Evolutionary conservation across 2,888 invertebrate genomes (phyloP), one percentile per base, ranked within the genome.

Genomic region (Raillietiella orientalis): DNA sequence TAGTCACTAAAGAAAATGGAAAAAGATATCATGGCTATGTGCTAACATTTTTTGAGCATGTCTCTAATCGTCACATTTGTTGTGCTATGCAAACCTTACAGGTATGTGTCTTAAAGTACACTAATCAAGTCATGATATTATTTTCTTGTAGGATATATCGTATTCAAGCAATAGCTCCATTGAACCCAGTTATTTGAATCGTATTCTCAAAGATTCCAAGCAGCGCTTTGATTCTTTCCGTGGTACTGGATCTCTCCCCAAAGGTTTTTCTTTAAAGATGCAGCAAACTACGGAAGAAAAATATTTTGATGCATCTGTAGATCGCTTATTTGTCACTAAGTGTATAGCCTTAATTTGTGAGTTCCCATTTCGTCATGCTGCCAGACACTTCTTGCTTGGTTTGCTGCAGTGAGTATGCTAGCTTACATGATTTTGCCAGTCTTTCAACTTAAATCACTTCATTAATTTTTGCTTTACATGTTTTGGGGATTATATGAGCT

Each of bases 1-100:
- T 93, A 28, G 77, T 93, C 32, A 93, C 93, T 9, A 59, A 74
- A 38, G 90, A 93, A 53, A 87, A 96, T 59, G 93, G 90, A 28
- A 69, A 70, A 35, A 58, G 87, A 36, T 67, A 70, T 36, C 84
- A 79, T 53, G 96, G 96, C 31, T 82, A 79, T 41, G 75, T 77
- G 41, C 62, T 82, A 36, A 67, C 84, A 11, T 93, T 93, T 48
- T 90, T 71, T 52, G 96, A 96, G 52, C 79, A 84, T 54, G 79
- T 90, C 35, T 62, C 66, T 29, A 79, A 82, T 47, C 56, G 66
- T 26, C 70, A 79, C 44, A 82, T 93, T 37, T 79, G 82, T 46
- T 69, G 67, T 39, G 84, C 87, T 26, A 84, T 93, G 69, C 79
- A 84, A 46, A 79, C 79, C 19, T 56, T 90, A 36, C 82, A 84